Evolutionary conservation across 2,797 vertebrate species (phyloP), one percentile per base, ranked within the genome.

Genomic region (Gorsachius magnificus): DNA sequence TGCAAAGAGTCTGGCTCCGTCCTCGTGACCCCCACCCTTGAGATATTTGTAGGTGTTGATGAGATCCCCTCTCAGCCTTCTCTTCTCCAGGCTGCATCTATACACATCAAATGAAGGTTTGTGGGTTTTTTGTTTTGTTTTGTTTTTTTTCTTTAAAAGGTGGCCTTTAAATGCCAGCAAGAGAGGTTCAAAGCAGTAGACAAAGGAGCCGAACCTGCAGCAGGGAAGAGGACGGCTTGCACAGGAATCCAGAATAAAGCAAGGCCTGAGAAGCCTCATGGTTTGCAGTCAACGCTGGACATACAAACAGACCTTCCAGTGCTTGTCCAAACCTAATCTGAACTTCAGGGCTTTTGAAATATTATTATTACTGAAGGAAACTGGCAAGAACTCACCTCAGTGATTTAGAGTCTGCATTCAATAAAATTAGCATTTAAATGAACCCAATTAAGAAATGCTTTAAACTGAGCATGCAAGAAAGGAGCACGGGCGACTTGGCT

Each of bases 391-490:
- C 82, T 82, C 82, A 90, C 89, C 89, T 96, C 72, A 78, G 54
- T 89, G 74, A 95, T 87, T 96, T 86, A 96, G 56, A 93, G 65
- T 31, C 65, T 82, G 66, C 85, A 92, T 93, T 95, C 93, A 94
- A 95, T 92, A 96, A 95, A 87, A 95, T 95, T 95, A 96, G 84
- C 93, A 96, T 97, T 95, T 96, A 97, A 97, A 97, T 93, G 72
- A 97, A 96, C 63, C 58, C 76, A 94, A 91, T 97, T 97, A 96
- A 96, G 87, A 92, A 97, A 89, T 60, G 51, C 54, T 94, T 89
- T 85, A 89, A 87, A 93, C 58, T 66, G 72, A 83, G 43, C 70
- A 33, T 31, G 54, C 72, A 81, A 79, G 92, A 89, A 81, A 11
- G 50, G 11, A 81, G 20, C 29, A 69, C 5, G 51, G 53, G 45